Percentiles rank a stretch among this genome's conserved stretches.
Evolutionary conservation across 2,113 vertebrate species (phyloP).

Genomic region (Microtus pennsylvanicus): DNA sequence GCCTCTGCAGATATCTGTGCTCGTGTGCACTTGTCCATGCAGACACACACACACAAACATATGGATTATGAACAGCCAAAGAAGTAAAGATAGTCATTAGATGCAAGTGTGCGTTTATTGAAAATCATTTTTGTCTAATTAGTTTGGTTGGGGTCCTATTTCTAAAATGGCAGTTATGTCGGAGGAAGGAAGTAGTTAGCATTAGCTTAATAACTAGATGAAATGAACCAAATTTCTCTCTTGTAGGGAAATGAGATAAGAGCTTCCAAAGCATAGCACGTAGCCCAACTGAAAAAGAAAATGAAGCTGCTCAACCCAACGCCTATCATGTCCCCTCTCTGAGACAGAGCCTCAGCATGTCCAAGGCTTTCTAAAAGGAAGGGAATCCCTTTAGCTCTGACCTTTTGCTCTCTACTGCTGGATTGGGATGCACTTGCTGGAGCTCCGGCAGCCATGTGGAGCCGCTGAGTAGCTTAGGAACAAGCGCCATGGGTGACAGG

Average conservation of each 20-base stretch:
- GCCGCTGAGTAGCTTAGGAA: not conserved
- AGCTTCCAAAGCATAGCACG: not conserved
- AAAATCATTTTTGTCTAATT: not conserved
- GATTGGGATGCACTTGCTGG: not conserved
- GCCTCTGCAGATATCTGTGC: not conserved
- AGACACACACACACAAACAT: not conserved
- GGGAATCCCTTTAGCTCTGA: not conserved
- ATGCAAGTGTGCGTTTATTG: not conserved
- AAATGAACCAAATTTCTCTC: not conserved
- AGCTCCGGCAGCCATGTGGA: not conserved
- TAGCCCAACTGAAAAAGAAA: not conserved
- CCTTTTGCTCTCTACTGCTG: not conserved
- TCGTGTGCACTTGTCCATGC: too few relatives aligned
- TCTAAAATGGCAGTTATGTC: not conserved
- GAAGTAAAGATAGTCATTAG: not conserved
- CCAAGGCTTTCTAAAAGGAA: not conserved
- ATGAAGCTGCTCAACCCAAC: not conserved
- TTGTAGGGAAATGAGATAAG: not conserved
- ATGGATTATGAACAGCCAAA: not conserved
- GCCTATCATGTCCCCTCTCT: not conserved
- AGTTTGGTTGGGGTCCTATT: not conserved
- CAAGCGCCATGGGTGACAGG: not conserved
- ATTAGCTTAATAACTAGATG: not conserved
- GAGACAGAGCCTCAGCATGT: not conserved
- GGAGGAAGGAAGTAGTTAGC: not conserved